These are phyloP conservation scores for Rhynchonema sp. DNA, from an alignment of 2,888 invertebrate genomes.

Conservation along the genomic window DNA sequence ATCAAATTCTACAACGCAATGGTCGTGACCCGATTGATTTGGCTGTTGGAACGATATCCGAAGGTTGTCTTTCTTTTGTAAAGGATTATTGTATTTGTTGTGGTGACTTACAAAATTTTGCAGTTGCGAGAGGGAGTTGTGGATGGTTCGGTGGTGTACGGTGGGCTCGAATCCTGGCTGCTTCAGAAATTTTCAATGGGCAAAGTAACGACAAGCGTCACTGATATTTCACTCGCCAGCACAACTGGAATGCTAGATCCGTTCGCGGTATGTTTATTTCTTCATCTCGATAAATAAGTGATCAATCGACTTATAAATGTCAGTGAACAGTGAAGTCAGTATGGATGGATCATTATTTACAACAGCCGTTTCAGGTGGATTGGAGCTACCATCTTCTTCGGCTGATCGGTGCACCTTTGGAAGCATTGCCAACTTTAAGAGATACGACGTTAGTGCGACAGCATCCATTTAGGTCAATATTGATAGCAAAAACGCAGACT, in stretches of 20 bases:
- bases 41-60: constrained; percentile 46
- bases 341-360: too few species aligned
- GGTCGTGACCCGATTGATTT: constrained; percentile 55
- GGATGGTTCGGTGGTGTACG: constrained; percentile 47
- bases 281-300: too few species aligned
- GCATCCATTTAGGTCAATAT: too few species aligned
- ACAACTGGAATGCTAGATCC: constrained; percentile 84
- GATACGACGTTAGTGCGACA: too few species aligned
- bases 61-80: not conserved
- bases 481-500: too few species aligned
- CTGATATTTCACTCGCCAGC: constrained; percentile 73
- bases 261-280: constrained; percentile 49
- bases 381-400: constrained; percentile 57
- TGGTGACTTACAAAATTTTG: not conserved
- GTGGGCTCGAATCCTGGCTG: constrained; percentile 81
- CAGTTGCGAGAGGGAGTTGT: constrained; percentile 41
- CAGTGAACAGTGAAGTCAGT: too few species aligned
- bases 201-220: constrained; percentile 37
- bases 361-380: constrained; percentile 38
- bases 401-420: constrained; percentile 49
- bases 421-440: constrained; percentile 38
- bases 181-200: constrained; percentile 27
- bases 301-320: too few species aligned
- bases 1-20: constrained; percentile 37
- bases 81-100: not conserved